Evolutionary conservation across 2,888 invertebrate species (phyloP), one percentile per base, ranked within the genome.

Genomic region (Drosophila dives): DNA sequence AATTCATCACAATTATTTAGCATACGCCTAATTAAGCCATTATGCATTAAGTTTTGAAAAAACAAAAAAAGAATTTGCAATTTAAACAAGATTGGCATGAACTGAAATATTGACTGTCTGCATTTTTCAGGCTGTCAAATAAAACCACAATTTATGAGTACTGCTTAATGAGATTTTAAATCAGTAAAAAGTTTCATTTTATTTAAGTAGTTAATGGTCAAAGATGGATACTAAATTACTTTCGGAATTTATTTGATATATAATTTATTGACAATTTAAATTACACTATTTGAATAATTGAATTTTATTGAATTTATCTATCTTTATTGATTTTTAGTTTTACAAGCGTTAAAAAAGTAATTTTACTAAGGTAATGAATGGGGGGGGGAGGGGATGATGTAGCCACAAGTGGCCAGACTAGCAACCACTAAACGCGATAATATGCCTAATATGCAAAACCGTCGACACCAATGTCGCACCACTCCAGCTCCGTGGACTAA

Each of bases 401-500:
- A 32, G 59, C 54, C 54, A 60, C 61, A 55, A 71, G 62, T 77
- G 72, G 71, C 61, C 1, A 26, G 56, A 15, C 26, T 29, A 55
- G 51, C 36, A 59, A 56, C 29, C 66, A 20, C 66, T 72, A 77
- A 80, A 81, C 58, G 75, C 69, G 86, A 70, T 86, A 83, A 89
- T 83, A 75, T 71, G 72, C 69, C 81, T 81, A 81, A 79, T 79
- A 79, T 81, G 78, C 65, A 77, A 77, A 69, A 65, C 67, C 61
- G 78, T 68, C 38, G 55, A 50, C 66, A 63, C 75, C 65, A 72
- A 64, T 80, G 86, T 68, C 65, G 40, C 53, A 53, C 56, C 77
- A 80, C 72, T 64, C 77, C 77, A 72, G 51, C 66, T 58, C 70
- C 78, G 58, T 48, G 51, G 70, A 76, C 89, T 85, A 89, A 89